phyloP scores from a whole-genome alignment of 2,888 invertebrate species.

The Conops quadrifasciatus region DNA sequence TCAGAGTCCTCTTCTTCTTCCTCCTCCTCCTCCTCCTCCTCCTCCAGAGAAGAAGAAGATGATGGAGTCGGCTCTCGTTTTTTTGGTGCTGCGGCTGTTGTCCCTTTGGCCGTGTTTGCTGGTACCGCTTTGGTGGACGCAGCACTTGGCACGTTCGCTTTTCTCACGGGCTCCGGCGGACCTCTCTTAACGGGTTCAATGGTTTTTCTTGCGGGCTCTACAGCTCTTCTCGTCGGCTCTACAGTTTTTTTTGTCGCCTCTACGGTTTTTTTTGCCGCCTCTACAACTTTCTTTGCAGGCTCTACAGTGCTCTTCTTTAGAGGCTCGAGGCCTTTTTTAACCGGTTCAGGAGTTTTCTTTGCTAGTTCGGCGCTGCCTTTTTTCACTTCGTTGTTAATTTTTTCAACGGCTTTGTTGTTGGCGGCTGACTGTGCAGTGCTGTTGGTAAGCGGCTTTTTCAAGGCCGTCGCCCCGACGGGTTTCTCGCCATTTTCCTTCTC shows the following conservation, averaged over 20 bases:
- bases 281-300: conserved; percentile 48
- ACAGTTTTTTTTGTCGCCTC: conserved; percentile 46
- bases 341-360: conserved; percentile 35
- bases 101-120: conserved; percentile 29
- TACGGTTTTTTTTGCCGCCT: conserved; percentile 42
- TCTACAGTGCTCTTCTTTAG: too few species aligned
- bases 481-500: conserved; percentile 49
- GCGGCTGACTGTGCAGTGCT: conserved; percentile 12
- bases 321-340: conserved; percentile 53
- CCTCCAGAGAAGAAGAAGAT: conserved; percentile 41
- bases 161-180: conserved; percentile 36
- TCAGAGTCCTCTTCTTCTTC: conserved; percentile 42
- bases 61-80: conserved; percentile 61
- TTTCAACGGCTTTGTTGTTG: conserved; percentile 7
- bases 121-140: conserved; percentile 32
- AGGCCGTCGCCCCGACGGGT: conserved; percentile 34
- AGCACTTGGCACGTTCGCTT: conserved; percentile 37
- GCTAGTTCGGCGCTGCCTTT: conserved; percentile 27
- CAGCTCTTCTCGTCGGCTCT: conserved; percentile 47
- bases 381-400: conserved; percentile 28
- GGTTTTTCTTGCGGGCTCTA: conserved; percentile 45
- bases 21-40: conserved; percentile 29
- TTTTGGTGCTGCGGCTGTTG: conserved; percentile 45
- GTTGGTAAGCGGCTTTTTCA: conserved; percentile 38
- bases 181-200: conserved; percentile 36